phyloP scores from a whole-genome alignment of 2,797 vertebrate species.

The Peromyscus attwateri region DNA sequence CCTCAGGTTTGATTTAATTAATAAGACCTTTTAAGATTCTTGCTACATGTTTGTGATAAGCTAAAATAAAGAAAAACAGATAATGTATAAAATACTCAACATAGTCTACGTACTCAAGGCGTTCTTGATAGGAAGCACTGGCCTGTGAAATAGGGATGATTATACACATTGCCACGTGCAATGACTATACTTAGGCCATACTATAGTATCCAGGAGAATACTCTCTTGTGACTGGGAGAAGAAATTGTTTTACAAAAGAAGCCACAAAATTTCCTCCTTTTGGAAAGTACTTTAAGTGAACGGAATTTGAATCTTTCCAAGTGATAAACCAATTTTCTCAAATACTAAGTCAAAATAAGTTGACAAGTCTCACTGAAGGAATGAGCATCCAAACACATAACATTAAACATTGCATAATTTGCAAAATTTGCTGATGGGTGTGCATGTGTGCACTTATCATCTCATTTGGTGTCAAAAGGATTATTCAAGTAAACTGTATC shows the following conservation, averaged over 20 bases:
- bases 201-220: background rate
- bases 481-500: background rate
- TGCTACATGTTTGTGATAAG: background rate
- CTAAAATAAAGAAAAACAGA: background rate
- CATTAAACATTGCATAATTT: background rate
- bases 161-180: background rate
- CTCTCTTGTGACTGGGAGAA: background rate
- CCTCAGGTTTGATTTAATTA: too few relatives aligned
- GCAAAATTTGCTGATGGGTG: background rate
- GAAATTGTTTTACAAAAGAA: background rate
- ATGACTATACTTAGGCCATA: background rate
- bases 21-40: too few relatives aligned
- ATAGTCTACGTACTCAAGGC: background rate
- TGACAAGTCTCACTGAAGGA: background rate
- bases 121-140: background rate
- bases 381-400: background rate
- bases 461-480: background rate
- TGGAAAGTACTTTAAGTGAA: slow-evolving; percentile 11
- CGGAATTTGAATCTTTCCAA: background rate
- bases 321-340: background rate
- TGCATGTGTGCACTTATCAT: too few relatives aligned
- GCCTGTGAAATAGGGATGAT: background rate
- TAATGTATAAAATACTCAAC: background rate
- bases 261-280: background rate
- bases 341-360: slow-evolving; percentile 40